phyloP scores from a whole-genome alignment of 2,888 invertebrate genomes.

The Pasiphila rectangulata region DNA sequence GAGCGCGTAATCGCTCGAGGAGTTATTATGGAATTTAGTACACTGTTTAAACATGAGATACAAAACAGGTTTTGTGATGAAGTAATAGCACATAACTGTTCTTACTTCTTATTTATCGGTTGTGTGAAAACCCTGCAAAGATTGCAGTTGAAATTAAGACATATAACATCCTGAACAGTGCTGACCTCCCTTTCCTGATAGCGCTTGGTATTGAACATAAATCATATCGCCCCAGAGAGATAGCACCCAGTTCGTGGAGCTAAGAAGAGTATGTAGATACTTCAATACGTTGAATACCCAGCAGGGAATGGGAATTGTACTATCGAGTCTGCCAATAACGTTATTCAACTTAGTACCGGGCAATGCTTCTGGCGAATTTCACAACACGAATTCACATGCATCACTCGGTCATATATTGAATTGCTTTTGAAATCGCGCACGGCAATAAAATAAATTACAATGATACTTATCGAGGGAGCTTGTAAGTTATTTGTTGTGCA shows the following conservation, averaged over 20 bases:
- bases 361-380: conserved; percentile 26
- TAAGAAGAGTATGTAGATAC: conserved; percentile 13
- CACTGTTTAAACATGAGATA: conserved; percentile 13
- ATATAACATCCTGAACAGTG: conserved; percentile 59
- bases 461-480: conserved; percentile 41
- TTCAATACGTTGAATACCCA: conserved; percentile 11
- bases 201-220: conserved; percentile 49
- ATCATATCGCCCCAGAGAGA: conserved; percentile 48
- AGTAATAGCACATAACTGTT: conserved; percentile 21
- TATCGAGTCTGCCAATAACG: conserved; percentile 26
- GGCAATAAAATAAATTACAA: conserved; percentile 44
- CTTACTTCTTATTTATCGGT: conserved; percentile 8
- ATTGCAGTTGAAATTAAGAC: conserved; percentile 58
- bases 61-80: conserved; percentile 14
- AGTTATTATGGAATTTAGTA: conserved; percentile 16
- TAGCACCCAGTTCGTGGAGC: conserved; percentile 31
- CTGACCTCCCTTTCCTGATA: conserved; percentile 56
- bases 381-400: conserved; percentile 30
- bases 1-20: conserved; percentile 24
- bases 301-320: conserved; percentile 16
- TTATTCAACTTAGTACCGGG: conserved; percentile 27
- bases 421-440: conserved; percentile 34
- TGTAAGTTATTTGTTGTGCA: conserved; percentile 47
- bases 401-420: conserved; percentile 31
- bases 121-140: conserved; percentile 33